Base-by-base conservation (phyloP, 1,140 invertebrate genomes). In the Bombus pyrosoma region DNA sequence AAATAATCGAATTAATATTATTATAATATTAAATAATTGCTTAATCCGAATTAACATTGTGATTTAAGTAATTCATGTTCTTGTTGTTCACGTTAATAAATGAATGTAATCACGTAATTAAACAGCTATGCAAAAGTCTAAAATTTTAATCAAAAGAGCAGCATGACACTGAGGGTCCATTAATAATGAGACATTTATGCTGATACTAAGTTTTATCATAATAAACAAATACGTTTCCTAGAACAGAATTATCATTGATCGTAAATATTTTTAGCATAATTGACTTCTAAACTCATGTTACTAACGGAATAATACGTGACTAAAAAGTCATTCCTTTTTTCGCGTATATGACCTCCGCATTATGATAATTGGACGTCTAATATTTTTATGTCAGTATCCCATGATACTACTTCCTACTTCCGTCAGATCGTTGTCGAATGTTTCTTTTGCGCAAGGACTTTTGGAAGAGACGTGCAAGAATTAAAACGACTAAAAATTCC, bases 321-420 rank as follows among this genome's bases (percentile, higher is more conserved):
- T 25, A 15, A 57, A 53, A 53, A 81, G 59, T 71, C 47, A 69
- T 66, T 68, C n/a, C 62, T 59, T 64, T 72, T 66, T 68, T 25
- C 34, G 37, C 8, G 22, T 25, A 62, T 62, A 34, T 34, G 84
- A 72, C 87, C 89, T 90, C 64, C 79, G 81, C 68, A 39, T 91
- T 87, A 90, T 90, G 90, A 83, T 91, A 91, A 91, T 91, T 72
- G 25, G 43, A 59, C 12, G 73, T 76, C 53, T 43, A 81, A 89
- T 86, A 86, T 75, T 69, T 80, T 75, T 41, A 75, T 12, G n/a
- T 79, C 62, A 59, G 3, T 25, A 34, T n/a, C 39, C 22, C 0
- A 25, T 66, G 43, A 62, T 75, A 69, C 62, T 83, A 57, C 72
- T 87, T 83, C 72, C 80, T 88, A 77, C 87, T 91, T 91, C 90